Evolutionary conservation across 2,113 vertebrate species (phyloP).

Genomic region (Amblyornis subalaris): DNA sequence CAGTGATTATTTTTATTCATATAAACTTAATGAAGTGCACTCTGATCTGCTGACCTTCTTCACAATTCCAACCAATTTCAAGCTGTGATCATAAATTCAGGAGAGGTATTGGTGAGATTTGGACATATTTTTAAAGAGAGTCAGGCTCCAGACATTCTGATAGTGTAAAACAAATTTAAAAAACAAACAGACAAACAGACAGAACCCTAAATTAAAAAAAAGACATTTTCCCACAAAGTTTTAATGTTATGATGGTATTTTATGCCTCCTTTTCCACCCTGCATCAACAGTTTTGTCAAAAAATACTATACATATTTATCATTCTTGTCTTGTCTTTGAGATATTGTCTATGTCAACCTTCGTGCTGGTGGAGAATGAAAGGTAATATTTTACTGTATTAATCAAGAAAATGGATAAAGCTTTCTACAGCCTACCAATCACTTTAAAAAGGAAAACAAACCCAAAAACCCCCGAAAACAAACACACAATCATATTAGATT

Average conservation of each 20-base stretch:
- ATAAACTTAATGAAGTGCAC: background rate
- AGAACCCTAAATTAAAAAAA: background rate
- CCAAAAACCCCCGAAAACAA: background rate
- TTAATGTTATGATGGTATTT: background rate
- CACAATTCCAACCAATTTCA: background rate
- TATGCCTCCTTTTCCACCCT: background rate
- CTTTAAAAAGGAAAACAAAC: constrained; percentile 11
- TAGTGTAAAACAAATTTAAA: background rate
- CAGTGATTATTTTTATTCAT: background rate
- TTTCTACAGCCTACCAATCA: constrained; percentile 36
- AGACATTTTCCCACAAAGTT: rapidly evolving
- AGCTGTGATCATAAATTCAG: background rate
- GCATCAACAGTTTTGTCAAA: background rate
- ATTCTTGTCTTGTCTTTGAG: background rate
- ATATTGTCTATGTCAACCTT: background rate
- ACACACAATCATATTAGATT: constrained; percentile 33
- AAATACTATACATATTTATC: background rate
- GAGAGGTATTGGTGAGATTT: background rate
- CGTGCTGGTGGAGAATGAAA: constrained; percentile 1
- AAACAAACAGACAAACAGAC: background rate
- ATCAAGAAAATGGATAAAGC: constrained; percentile 56
- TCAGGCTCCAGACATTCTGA: background rate
- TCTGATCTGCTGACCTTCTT: background rate
- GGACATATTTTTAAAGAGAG: background rate
- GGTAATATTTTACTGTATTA: constrained; percentile 33